phyloP scores from a whole-genome alignment of 2,888 invertebrate genomes.

The Esperia sulphurella region DNA sequence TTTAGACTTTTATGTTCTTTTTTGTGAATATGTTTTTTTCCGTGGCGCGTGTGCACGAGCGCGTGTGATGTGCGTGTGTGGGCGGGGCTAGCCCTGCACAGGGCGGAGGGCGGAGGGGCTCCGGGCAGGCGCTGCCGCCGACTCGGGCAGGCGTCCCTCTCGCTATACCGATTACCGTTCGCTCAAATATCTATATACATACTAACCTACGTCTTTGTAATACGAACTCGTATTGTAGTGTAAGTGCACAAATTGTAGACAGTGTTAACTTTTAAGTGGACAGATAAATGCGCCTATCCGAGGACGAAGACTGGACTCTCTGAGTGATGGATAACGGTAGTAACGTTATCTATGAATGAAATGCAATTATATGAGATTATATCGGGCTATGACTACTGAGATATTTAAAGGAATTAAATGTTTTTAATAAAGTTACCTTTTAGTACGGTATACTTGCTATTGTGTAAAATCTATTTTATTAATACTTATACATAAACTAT shows the following conservation, averaged over 20 bases:
- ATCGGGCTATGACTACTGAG: conserved; percentile 48
- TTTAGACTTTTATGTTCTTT: conserved; percentile 17
- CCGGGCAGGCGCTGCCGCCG: conserved; percentile 53
- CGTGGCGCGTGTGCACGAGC: conserved; percentile 27
- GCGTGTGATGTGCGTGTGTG: conserved; percentile 19
- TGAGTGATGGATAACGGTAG: background rate
- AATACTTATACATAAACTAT: conserved; percentile 27
- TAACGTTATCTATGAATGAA: conserved; percentile 4
- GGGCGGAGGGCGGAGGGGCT: conserved; percentile 21
- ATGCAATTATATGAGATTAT: conserved; percentile 19
- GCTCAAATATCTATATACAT: conserved; percentile 29
- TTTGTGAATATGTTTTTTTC: conserved; percentile 31
- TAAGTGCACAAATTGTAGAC: conserved; percentile 53
- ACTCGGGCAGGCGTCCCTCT: conserved; percentile 9
- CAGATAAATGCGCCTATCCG: conserved; percentile 2
- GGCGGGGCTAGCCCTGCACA: conserved; percentile 24
- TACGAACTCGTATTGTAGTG: conserved; percentile 40
- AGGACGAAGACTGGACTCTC: conserved; percentile 1
- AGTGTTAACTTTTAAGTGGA: conserved; percentile 31
- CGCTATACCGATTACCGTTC: conserved; percentile 20
- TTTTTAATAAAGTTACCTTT: conserved; percentile 54
- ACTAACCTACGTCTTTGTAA: conserved; percentile 37
- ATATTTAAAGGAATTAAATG: conserved; percentile 51
- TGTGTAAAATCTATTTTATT: conserved; percentile 52
- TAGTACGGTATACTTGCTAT: conserved; percentile 40